Evolutionary conservation across 2,113 vertebrate species (phyloP).

Genomic region (Oryzias curvinotus): DNA sequence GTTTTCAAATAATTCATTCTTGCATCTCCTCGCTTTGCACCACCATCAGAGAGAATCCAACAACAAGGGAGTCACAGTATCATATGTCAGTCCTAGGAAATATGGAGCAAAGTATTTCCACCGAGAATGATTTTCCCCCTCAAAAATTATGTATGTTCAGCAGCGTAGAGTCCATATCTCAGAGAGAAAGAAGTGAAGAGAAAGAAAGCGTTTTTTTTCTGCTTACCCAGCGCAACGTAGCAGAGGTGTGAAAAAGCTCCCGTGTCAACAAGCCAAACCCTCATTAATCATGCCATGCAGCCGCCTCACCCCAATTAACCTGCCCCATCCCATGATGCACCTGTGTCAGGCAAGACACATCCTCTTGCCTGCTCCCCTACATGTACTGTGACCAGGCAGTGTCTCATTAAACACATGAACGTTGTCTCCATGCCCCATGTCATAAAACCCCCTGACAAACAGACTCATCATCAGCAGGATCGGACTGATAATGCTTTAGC

Average conservation of each 20-base stretch:
- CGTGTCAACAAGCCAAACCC: conserved; percentile 69
- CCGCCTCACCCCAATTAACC: conserved; percentile 70
- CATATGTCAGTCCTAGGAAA: conserved; percentile 42
- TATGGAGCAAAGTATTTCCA: conserved; percentile 20
- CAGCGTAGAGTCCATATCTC: conserved; percentile 31
- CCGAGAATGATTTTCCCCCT: conserved; percentile 10
- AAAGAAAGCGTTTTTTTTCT: conserved; percentile 29
- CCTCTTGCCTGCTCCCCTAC: conserved; percentile 23
- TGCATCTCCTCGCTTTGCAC: conserved; percentile 55
- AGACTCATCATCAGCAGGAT: conserved; percentile 20
- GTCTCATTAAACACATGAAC: conserved; percentile 46
- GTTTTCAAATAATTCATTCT: conserved; percentile 63
- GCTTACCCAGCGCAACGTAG: conserved; percentile 47
- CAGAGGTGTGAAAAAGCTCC: conserved; percentile 55
- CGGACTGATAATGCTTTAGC: conserved; percentile 26
- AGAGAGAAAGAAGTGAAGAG: conserved; percentile 15
- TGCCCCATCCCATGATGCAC: conserved; percentile 57
- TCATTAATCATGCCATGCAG: conserved; percentile 66
- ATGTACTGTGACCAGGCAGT: conserved; percentile 6
- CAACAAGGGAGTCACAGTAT: conserved; percentile 42
- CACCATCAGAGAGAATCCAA: conserved; percentile 45
- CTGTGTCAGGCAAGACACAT: conserved; percentile 57
- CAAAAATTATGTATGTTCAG: conserved; percentile 8
- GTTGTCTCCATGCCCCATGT: conserved; percentile 31
- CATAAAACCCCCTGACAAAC: conserved; percentile 13